These are phyloP conservation scores for Gulo gulo DNA, from an alignment of 2,113 vertebrate species.

Conservation along the genomic window DNA sequence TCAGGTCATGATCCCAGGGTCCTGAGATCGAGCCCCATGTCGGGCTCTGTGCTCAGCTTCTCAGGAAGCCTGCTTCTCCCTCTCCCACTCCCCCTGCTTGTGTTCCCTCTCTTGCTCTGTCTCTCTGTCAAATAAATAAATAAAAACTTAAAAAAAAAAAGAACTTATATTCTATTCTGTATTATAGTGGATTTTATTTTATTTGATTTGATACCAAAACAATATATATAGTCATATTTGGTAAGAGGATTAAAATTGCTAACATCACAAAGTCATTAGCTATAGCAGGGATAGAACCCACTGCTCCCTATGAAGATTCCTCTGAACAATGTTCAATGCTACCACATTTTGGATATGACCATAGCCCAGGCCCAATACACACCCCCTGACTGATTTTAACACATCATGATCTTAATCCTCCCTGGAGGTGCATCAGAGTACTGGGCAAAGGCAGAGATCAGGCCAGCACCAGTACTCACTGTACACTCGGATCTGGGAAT, in stretches of 20 bases:
- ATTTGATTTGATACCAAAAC: neutral
- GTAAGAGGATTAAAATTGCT: constrained; percentile 15
- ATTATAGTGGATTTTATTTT: constrained; percentile 33
- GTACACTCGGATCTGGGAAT: neutral
- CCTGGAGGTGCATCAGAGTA: neutral
- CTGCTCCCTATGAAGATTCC: neutral
- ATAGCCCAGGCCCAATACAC: neutral
- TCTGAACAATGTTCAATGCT: neutral
- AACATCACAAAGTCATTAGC: neutral
- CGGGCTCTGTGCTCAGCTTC: too few species aligned
- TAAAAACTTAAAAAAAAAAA: too few species aligned
- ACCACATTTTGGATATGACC: neutral
- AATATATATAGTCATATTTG: neutral
- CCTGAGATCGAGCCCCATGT: too few species aligned
- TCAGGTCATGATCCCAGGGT: too few species aligned
- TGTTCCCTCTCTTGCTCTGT: too few species aligned
- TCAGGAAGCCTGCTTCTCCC: too few species aligned
- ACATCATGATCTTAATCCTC: neutral
- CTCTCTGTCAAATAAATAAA: too few species aligned
- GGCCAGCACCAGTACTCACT: neutral
- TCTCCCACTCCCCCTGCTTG: too few species aligned
- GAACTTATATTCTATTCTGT: neutral
- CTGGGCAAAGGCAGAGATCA: neutral
- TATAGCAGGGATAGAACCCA: neutral
- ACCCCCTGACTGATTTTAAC: neutral